Conservation (phyloP, 2,113 vertebrate genomes). For the Bettongia penicillata region DNA sequence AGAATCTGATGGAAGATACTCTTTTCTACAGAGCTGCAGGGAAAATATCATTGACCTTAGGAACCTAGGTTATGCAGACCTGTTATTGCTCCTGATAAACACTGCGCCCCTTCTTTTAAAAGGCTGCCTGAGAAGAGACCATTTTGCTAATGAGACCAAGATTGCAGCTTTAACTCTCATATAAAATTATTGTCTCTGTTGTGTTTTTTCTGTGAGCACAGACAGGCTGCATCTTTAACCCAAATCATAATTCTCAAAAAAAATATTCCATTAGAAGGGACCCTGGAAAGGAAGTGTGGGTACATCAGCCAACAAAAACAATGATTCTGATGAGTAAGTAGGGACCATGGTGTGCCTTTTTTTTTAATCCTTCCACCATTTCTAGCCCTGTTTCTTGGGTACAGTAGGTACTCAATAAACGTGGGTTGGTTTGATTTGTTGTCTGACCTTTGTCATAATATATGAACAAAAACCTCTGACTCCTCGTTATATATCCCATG, state of each 20-base stretch:
- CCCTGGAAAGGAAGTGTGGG: background rate
- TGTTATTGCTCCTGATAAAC: background rate
- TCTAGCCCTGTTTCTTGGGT: background rate
- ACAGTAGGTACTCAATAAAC: background rate
- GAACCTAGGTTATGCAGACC: background rate
- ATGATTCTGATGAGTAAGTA: background rate
- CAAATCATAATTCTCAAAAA: background rate
- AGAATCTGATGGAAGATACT: background rate
- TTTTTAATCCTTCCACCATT: background rate
- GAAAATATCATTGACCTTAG: background rate
- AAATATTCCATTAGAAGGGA: background rate
- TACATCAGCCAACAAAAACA: background rate
- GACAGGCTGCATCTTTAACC: background rate
- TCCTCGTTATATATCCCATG: background rate
- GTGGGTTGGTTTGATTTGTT: background rate
- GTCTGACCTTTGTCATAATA: background rate
- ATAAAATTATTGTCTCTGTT: background rate
- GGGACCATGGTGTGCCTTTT: background rate
- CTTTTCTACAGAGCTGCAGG: background rate
- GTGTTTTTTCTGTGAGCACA: background rate
- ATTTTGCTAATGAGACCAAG: background rate
- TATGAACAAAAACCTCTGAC: background rate
- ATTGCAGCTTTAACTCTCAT: background rate
- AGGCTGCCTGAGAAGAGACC: background rate
- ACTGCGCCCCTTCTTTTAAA: background rate